A percentile compares a stretch with the other conserved stretches of the same genome.
phyloP scores from a whole-genome alignment of 2,113 vertebrate genomes.

The Okapia johnstoni region DNA sequence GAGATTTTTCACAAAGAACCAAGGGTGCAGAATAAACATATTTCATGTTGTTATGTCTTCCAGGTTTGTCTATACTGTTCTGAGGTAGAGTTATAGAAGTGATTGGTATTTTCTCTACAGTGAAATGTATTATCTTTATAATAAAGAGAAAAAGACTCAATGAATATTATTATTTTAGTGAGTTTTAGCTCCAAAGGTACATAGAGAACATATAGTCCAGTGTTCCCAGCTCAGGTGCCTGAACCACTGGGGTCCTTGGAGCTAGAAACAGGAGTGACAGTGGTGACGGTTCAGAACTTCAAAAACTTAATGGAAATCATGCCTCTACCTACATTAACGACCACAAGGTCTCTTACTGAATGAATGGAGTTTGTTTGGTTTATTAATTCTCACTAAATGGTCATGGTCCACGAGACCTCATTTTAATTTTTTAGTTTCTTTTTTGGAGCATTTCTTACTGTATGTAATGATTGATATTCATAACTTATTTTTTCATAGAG shows the following conservation, averaged over 20 bases:
- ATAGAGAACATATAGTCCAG: background rate
- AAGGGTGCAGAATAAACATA: background rate
- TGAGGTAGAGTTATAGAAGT: background rate
- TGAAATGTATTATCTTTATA: background rate
- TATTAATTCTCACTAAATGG: background rate
- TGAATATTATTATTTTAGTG: background rate
- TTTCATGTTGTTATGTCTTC: background rate
- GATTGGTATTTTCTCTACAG: background rate
- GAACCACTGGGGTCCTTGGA: background rate
- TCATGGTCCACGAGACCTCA: background rate
- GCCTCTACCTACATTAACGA: background rate
- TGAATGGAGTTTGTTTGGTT: background rate
- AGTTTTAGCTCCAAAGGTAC: background rate
- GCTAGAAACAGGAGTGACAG: background rate
- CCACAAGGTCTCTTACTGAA: background rate
- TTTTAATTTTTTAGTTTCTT: background rate
- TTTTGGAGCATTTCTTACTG: background rate
- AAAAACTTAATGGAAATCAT: background rate
- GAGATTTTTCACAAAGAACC: background rate
- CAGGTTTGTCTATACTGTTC: background rate
- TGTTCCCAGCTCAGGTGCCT: background rate
- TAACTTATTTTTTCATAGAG: background rate
- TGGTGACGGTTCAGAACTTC: background rate
- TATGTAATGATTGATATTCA: background rate
- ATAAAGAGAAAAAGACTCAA: background rate